These are phyloP conservation scores for Indri indri DNA, from an alignment of 2,113 vertebrate genomes.

Conservation along the genomic window DNA sequence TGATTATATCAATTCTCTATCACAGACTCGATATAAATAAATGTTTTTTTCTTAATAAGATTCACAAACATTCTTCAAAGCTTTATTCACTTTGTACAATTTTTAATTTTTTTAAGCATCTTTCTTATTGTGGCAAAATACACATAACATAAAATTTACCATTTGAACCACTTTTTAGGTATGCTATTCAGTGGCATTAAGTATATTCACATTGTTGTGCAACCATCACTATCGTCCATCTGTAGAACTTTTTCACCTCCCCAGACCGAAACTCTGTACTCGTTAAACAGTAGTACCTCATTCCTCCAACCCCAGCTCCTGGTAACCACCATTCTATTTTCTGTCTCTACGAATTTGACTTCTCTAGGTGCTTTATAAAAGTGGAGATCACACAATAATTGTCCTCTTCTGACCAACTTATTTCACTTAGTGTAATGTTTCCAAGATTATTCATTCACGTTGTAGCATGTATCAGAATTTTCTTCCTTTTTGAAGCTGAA, in stretches of 20 bases:
- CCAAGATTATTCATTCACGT: neutral
- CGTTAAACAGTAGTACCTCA: neutral
- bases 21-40: neutral
- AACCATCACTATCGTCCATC: neutral
- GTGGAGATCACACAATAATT: neutral
- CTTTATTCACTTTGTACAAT: neutral
- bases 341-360: neutral
- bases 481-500: slow-evolving; percentile 8
- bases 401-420: neutral
- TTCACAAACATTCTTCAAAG: neutral
- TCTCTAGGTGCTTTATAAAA: neutral
- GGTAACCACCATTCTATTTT: neutral
- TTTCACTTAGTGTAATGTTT: neutral
- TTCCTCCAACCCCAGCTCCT: neutral
- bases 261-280: neutral
- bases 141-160: neutral
- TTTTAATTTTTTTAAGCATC: neutral
- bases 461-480: neutral
- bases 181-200: neutral
- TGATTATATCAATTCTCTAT: neutral
- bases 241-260: neutral
- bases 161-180: neutral
- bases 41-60: neutral
- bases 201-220: neutral
- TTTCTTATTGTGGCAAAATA: neutral